These are phyloP conservation scores for Drosophila borealis DNA, from an alignment of 2,888 invertebrate genomes.

Conservation along the genomic window DNA sequence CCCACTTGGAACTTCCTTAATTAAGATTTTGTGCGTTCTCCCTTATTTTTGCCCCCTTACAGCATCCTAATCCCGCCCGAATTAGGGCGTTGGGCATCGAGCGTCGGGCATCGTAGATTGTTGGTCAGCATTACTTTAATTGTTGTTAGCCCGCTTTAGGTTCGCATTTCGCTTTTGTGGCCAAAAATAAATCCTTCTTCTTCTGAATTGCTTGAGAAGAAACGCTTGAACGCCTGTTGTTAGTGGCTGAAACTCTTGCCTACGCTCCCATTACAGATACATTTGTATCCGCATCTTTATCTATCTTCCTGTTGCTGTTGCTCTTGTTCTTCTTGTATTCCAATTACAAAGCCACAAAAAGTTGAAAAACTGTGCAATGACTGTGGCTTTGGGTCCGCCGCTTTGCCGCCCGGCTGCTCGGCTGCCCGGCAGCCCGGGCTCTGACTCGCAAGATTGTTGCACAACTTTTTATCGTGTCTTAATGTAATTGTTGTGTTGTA, in stretches of 20 bases:
- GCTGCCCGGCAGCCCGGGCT: constrained; percentile 9
- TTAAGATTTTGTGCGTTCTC: constrained; percentile 79
- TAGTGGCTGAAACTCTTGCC: constrained; percentile 4
- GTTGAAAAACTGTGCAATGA: constrained; percentile 79
- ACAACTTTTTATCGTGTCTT: constrained; percentile 80
- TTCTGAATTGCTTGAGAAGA: constrained; percentile 76
- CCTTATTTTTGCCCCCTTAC: constrained; percentile 7
- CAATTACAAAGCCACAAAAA: constrained; percentile 81
- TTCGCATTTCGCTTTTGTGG: constrained; percentile 71
- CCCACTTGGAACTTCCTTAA: constrained; percentile 80
- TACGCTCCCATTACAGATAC: constrained; percentile 1
- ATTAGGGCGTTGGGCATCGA: constrained; percentile 6
- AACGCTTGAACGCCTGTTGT: constrained; percentile 73
- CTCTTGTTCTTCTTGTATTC: constrained; percentile 67
- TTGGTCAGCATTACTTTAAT: constrained; percentile 80
- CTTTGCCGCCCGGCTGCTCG: constrained; percentile 6
- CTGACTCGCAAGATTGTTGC: constrained; percentile 61
- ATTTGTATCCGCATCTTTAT: constrained; percentile 47
- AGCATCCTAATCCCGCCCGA: constrained; percentile 58
- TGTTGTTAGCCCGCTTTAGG: constrained; percentile 72
- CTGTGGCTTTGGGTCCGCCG: constrained; percentile 53
- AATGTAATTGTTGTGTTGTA: constrained; percentile 80
- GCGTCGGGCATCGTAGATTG: constrained; percentile 44
- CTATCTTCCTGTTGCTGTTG: constrained; percentile 58
- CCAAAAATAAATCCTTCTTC: constrained; percentile 78